A percentile compares a stretch with the other conserved stretches of the same genome.
Conservation (phyloP, 1,140 invertebrate species). For the Aricia agestis region DNA sequence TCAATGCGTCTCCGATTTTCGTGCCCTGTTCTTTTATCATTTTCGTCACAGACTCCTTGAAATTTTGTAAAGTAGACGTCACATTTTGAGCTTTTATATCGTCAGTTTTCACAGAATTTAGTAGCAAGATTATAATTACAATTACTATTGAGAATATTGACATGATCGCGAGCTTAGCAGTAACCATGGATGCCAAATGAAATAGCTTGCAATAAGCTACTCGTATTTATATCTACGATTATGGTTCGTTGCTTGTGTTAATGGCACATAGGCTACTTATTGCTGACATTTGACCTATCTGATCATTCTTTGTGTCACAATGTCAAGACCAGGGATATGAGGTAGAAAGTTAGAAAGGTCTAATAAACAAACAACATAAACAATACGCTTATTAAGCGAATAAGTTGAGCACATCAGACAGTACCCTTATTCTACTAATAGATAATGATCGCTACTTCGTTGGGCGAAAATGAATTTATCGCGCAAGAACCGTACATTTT, state of each 20-base stretch:
- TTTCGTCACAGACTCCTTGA: slow-evolving; percentile 56
- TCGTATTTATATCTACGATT: slow-evolving; percentile 46
- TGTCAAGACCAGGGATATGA: slow-evolving; percentile 21
- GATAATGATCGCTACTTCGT: too few relatives aligned
- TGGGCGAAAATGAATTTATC: too few relatives aligned
- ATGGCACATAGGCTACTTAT: slow-evolving; percentile 40
- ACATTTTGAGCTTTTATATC: slow-evolving; percentile 33
- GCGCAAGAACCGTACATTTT: too few relatives aligned
- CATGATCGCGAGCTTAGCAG: slow-evolving; percentile 46
- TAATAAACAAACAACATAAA: slow-evolving; percentile 14
- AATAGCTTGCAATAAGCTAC: not conserved
- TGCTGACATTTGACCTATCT: slow-evolving; percentile 69
- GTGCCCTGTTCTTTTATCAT: slow-evolving; percentile 58
- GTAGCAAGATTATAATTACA: slow-evolving; percentile 48
- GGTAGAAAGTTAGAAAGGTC: slow-evolving; percentile 21
- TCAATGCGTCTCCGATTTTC: slow-evolving; percentile 50
- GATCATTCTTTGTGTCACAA: slow-evolving; percentile 46
- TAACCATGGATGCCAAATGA: slow-evolving; percentile 13
- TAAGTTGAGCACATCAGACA: not conserved
- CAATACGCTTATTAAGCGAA: slow-evolving; percentile 1
- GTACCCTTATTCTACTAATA: too few relatives aligned
- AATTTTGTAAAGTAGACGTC: slow-evolving; percentile 42
- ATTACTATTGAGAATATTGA: slow-evolving; percentile 52
- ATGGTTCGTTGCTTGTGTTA: slow-evolving; percentile 52
- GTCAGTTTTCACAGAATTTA: slow-evolving; percentile 48